phyloP scores from a whole-genome alignment of 2,888 invertebrate species.

The Hydropsyche betteni region DNA sequence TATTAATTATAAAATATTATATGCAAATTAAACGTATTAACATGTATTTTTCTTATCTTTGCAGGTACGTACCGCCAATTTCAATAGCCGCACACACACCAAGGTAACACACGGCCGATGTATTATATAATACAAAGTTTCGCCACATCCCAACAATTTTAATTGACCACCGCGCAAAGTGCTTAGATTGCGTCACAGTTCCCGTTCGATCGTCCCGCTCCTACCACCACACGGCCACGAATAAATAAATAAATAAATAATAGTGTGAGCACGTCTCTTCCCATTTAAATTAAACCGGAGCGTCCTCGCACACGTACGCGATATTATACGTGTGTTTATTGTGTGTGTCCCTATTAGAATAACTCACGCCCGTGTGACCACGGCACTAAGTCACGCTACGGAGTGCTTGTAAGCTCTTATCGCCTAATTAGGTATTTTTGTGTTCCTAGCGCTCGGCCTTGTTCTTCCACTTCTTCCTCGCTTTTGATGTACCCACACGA shows the following conservation, averaged over 20 bases:
- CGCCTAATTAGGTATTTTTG: slow-evolving; percentile 46
- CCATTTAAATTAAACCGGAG: slow-evolving; percentile 28
- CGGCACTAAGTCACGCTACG: slow-evolving; percentile 38
- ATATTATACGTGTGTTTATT: slow-evolving; percentile 21
- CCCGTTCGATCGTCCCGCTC: neutral
- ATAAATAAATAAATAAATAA: no score
- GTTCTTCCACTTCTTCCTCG: slow-evolving; percentile 15
- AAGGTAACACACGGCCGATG: no score
- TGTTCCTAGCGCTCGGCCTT: slow-evolving; percentile 38
- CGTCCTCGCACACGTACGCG: neutral
- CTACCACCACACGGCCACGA: neutral
- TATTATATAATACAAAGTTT: no score
- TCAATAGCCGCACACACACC: no score
- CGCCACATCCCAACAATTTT: no score
- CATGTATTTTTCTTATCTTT: no score
- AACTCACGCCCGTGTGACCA: slow-evolving; percentile 32
- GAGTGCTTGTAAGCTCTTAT: slow-evolving; percentile 44
- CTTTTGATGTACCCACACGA: slow-evolving; percentile 2
- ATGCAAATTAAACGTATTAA: no score
- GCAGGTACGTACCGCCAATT: no score
- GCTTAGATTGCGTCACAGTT: neutral
- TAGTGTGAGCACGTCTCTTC: slow-evolving; percentile 2
- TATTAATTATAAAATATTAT: no score
- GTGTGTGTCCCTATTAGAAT: slow-evolving; percentile 33
- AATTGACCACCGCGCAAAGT: no score